Conservation (phyloP, 2,888 invertebrate genomes). For the Synanthedon formicaeformis region DNA sequence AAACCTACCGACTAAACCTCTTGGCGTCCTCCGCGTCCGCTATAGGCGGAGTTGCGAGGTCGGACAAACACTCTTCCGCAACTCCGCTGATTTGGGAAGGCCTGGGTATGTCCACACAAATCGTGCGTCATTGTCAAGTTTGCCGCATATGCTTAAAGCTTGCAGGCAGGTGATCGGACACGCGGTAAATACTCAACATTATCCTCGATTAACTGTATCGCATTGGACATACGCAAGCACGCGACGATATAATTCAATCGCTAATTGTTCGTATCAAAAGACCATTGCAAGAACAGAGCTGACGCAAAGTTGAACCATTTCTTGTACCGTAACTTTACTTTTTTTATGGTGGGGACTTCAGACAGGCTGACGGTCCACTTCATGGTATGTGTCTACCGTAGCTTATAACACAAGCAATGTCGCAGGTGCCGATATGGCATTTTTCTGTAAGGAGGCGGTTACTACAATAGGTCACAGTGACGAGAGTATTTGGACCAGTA, state of each 20-base stretch:
- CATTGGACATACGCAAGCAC: constrained; percentile 15
- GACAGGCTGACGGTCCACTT: no score
- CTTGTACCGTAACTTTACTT: background rate
- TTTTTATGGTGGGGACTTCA: background rate
- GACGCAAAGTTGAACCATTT: background rate
- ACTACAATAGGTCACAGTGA: no score
- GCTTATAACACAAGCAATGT: no score
- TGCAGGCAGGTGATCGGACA: constrained; percentile 19
- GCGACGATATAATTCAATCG: constrained; percentile 34
- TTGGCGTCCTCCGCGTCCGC: no score
- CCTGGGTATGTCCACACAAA: background rate
- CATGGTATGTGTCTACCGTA: no score
- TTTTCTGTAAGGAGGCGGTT: no score
- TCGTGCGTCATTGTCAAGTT: background rate
- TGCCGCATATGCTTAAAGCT: background rate
- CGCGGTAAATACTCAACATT: constrained; percentile 14
- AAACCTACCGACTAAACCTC: no score
- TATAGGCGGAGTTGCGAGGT: no score
- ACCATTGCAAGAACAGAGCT: constrained; percentile 1
- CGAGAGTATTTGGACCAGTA: no score
- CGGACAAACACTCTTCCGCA: no score
- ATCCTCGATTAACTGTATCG: constrained; percentile 17
- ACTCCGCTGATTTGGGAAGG: no score
- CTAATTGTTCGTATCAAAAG: constrained; percentile 21
- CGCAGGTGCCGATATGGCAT: no score